Conservation (phyloP, 2,888 invertebrate species). For the Sisyra terminalis region DNA sequence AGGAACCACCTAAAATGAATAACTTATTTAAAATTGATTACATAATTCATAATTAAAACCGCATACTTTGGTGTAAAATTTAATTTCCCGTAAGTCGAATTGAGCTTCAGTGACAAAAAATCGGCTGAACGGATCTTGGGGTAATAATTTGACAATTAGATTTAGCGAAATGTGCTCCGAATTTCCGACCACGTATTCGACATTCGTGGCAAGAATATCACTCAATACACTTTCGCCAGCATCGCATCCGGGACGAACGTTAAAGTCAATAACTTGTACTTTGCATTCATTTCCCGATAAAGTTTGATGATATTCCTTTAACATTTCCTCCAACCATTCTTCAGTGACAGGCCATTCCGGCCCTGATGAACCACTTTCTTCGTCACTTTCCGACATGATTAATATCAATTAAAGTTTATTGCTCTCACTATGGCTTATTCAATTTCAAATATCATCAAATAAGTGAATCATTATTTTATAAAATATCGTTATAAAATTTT, state of each 20-base stretch:
- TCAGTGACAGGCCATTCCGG: conserved; percentile 35
- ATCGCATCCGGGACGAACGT: conserved; percentile 39
- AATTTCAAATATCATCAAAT: not conserved
- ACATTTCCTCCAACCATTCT: conserved; percentile 36
- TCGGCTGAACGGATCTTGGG: conserved; percentile 62
- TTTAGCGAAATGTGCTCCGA: conserved; percentile 22
- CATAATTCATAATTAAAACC: not conserved
- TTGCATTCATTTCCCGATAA: conserved; percentile 9
- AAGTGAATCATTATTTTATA: too few species aligned
- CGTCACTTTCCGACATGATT: conserved; percentile 34
- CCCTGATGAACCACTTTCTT: conserved; percentile 26
- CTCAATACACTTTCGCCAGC: conserved; percentile 59
- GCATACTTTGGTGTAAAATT: conserved; percentile 59
- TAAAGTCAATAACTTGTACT: conserved; percentile 24
- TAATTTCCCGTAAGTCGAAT: conserved; percentile 65
- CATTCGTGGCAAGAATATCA: conserved; percentile 58
- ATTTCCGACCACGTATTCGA: conserved; percentile 35
- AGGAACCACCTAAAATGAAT: conserved; percentile 42
- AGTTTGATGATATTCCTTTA: conserved; percentile 28
- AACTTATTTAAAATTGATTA: conserved; percentile 1
- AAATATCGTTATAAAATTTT: too few species aligned
- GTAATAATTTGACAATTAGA: conserved; percentile 59
- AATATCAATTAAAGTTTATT: conserved; percentile 3
- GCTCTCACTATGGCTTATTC: not conserved
- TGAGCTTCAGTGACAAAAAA: conserved; percentile 70